Evolutionary conservation across 2,797 vertebrate genomes (phyloP).

Genomic region (Acanthurus tractus): DNA sequence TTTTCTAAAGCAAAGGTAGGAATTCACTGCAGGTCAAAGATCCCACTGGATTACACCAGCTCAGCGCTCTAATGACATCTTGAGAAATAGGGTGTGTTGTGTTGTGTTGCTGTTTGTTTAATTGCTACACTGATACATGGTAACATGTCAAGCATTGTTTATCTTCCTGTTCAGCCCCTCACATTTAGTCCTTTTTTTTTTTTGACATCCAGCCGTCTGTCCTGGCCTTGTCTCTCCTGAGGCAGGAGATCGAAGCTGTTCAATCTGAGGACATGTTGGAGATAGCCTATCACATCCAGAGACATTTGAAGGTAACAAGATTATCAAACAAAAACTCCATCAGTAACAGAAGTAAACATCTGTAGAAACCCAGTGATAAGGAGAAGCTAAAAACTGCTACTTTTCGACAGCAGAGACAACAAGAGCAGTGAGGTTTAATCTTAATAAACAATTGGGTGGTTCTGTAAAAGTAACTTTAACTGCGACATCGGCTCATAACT

Average conservation of each 20-base stretch:
- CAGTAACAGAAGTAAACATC: background rate
- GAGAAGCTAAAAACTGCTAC: background rate
- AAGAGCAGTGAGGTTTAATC: background rate
- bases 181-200: background rate
- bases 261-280: conserved; percentile 92
- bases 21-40: background rate
- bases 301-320: conserved; percentile 92
- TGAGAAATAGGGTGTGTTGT: background rate
- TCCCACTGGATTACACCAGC: background rate
- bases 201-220: conserved; percentile 89
- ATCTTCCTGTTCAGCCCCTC: background rate
- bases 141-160: background rate
- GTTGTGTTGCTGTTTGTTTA: background rate
- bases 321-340: background rate
- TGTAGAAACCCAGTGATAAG: background rate
- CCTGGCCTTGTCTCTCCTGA: conserved; percentile 94
- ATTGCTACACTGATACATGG: background rate
- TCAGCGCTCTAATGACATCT: background rate
- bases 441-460: background rate
- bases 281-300: conserved; percentile 91
- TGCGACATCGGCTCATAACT: too few relatives aligned
- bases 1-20: conserved; percentile 98
- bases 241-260: conserved; percentile 91
- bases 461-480: background rate
- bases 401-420: background rate